phyloP scores from a whole-genome alignment of 30 jellyfish, hydroid and myxozoan genomes.

The Sanderia malayensis region DNA sequence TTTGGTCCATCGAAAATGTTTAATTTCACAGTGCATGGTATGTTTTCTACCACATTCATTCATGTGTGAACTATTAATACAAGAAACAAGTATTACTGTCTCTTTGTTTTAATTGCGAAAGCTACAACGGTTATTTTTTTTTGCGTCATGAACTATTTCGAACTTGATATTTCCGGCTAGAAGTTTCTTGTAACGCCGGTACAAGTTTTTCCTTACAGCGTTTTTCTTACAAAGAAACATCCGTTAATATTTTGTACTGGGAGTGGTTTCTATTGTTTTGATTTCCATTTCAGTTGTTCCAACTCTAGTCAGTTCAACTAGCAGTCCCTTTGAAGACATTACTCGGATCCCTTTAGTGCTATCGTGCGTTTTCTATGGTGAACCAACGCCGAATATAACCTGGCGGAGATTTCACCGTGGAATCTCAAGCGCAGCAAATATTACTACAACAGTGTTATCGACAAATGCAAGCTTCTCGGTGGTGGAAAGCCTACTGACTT shows the following conservation, averaged over 20 bases:
- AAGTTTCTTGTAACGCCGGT: background rate
- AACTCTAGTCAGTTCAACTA: constrained; percentile 11
- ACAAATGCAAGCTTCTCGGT: constrained; percentile 43
- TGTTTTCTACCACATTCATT: background rate
- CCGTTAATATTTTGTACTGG: too few relatives aligned
- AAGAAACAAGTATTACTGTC: too few relatives aligned
- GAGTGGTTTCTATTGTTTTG: too few relatives aligned
- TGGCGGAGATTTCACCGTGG: constrained; percentile 43
- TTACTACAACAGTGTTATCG: constrained; percentile 1
- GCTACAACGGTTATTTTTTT: background rate
- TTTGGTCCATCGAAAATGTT: constrained; percentile 16
- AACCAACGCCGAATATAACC: constrained; percentile 58
- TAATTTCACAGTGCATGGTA: constrained; percentile 39
- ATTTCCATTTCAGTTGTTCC: constrained; percentile 51
- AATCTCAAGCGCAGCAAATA: constrained; percentile 21
- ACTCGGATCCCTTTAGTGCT: constrained; percentile 19
- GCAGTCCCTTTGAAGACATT: background rate
- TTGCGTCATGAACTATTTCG: background rate
- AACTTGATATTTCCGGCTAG: background rate
- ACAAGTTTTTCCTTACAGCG: background rate
- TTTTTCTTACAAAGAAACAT: too few relatives aligned
- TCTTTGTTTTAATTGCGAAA: background rate
- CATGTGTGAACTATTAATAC: too few relatives aligned
- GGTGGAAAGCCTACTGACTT: constrained; percentile 38
- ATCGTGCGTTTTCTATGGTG: constrained; percentile 53